phyloP scores from a whole-genome alignment of 2,797 vertebrate genomes.

The Propithecus deckenii region DNA sequence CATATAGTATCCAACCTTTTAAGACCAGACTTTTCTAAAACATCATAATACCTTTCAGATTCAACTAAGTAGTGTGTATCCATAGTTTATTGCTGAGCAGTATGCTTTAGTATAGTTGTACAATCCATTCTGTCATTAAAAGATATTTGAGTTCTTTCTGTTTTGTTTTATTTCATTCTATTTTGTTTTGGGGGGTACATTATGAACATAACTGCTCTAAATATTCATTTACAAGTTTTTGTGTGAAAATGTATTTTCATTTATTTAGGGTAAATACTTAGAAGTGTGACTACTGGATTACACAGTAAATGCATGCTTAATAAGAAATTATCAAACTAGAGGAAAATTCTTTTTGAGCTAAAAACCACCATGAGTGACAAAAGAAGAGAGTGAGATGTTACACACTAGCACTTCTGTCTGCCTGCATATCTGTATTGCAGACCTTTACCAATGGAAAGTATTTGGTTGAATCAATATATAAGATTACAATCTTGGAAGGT shows the following conservation, averaged over 20 bases:
- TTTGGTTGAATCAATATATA: neutral
- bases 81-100: neutral
- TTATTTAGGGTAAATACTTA: neutral
- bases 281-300: neutral
- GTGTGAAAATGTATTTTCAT: neutral
- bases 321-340: neutral
- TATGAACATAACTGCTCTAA: neutral
- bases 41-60: neutral
- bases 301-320: neutral
- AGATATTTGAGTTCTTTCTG: neutral
- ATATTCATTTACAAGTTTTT: neutral
- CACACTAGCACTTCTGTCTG: neutral
- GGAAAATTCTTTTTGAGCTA: neutral
- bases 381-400: neutral
- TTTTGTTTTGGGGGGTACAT: neutral
- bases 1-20: neutral
- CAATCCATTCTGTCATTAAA: neutral
- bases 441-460: neutral
- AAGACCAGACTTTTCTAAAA: neutral
- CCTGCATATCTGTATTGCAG: neutral
- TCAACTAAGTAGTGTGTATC: neutral
- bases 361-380: neutral
- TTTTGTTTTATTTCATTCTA: neutral
- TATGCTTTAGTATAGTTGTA: neutral
- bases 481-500: too few species aligned